phyloP scores from a whole-genome alignment of 2,888 invertebrate species.

The Lysandra bellargus region DNA sequence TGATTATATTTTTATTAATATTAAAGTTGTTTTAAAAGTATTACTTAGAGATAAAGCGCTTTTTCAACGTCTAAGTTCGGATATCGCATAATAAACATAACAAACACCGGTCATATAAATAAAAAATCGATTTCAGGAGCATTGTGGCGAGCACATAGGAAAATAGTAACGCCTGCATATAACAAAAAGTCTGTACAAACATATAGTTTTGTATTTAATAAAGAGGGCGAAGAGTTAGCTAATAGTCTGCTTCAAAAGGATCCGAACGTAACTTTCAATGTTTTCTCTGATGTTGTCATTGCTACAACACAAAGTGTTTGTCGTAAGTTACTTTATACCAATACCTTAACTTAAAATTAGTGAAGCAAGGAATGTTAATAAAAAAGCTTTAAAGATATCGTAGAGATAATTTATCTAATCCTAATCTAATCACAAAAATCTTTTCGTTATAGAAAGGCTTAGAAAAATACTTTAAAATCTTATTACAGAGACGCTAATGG shows the following conservation, averaged over 20 bases:
- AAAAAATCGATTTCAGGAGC: conserved; percentile 49
- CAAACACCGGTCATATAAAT: not conserved
- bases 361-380: too few species aligned
- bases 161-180: conserved; percentile 63
- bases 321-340: not conserved
- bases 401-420: not conserved
- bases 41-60: too few species aligned
- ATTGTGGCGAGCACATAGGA: conserved; percentile 61
- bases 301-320: not conserved
- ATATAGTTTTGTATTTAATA: conserved; percentile 54
- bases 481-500: conserved; percentile 66
- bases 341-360: too few species aligned
- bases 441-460: not conserved
- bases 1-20: not conserved
- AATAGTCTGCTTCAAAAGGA: not conserved
- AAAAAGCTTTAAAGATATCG: too few species aligned
- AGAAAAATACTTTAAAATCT: not conserved
- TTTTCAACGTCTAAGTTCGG: too few species aligned
- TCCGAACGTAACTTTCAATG: not conserved
- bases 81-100: too few species aligned
- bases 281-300: not conserved
- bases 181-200: conserved; percentile 59
- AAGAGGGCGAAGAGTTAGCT: conserved; percentile 50
- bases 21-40: not conserved
- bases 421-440: not conserved